phyloP scores from a whole-genome alignment of 2,113 vertebrate genomes.

The Microcebus griseorufus region DNA sequence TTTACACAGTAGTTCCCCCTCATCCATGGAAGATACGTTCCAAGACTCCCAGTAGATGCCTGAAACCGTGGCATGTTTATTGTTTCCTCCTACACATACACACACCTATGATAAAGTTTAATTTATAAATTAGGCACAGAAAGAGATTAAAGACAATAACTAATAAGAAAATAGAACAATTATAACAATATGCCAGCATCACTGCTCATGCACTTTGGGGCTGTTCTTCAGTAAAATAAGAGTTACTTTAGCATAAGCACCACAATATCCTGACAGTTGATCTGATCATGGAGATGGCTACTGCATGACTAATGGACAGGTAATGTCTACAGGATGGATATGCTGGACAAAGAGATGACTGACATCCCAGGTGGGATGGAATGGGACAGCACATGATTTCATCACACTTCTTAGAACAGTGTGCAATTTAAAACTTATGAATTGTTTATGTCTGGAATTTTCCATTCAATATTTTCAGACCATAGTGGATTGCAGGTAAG shows the following conservation, averaged over 20 bases:
- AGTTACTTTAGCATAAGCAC: neutral
- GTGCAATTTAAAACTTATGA: neutral
- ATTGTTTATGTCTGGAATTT: neutral
- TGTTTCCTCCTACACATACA: neutral
- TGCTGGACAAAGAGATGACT: neutral
- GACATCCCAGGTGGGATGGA: too few species aligned
- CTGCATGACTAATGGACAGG: neutral
- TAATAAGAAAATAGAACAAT: neutral
- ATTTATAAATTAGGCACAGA: neutral
- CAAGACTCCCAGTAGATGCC: neutral
- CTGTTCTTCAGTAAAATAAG: neutral
- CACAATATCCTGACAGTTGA: neutral
- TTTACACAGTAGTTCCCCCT: neutral
- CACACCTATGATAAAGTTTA: neutral
- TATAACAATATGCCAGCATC: neutral
- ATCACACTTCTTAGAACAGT: neutral
- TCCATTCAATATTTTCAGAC: neutral
- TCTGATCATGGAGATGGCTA: neutral
- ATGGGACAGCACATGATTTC: neutral
- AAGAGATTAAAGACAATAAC: neutral
- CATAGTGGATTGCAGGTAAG: neutral
- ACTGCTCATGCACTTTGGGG: neutral
- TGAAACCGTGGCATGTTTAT: neutral
- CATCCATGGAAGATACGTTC: neutral
- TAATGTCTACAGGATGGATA: neutral